These are phyloP conservation scores for Megamerina dolium DNA, from an alignment of 2,888 invertebrate genomes.

Conservation along the genomic window DNA sequence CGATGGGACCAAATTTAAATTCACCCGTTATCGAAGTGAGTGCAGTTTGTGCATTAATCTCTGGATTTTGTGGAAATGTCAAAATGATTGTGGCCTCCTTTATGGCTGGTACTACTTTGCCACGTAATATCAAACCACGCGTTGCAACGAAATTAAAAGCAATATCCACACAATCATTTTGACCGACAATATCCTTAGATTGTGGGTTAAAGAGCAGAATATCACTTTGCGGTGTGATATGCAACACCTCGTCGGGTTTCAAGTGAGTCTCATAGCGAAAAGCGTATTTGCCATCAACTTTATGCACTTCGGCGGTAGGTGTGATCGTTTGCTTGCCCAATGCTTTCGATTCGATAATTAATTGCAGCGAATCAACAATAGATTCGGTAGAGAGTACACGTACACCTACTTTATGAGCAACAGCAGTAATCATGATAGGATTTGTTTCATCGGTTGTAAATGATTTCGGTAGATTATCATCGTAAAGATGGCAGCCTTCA, in stretches of 20 bases:
- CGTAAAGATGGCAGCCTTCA: conserved; percentile 76
- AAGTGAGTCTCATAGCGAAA: conserved; percentile 44
- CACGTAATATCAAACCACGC: conserved; percentile 62
- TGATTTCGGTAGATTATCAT: conserved; percentile 40
- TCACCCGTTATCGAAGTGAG: conserved; percentile 65
- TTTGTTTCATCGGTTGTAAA: conserved; percentile 48
- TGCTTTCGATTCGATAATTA: conserved; percentile 33
- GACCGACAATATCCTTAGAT: conserved; percentile 57
- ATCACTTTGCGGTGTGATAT: conserved; percentile 63
- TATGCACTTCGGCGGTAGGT: conserved; percentile 46
- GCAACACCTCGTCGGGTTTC: conserved; percentile 48
- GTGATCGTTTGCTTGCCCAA: conserved; percentile 33
- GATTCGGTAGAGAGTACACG: conserved; percentile 51
- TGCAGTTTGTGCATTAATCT: conserved; percentile 25
- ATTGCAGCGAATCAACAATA: conserved; percentile 33
- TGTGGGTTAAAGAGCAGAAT: conserved; percentile 65
- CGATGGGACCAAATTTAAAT: conserved; percentile 81
- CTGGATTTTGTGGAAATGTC: conserved; percentile 44
- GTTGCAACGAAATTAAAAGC: conserved; percentile 59
- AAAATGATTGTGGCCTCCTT: conserved; percentile 56
- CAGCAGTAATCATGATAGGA: conserved; percentile 52
- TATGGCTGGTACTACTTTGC: conserved; percentile 60
- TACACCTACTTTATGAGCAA: conserved; percentile 54
- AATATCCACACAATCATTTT: conserved; percentile 62
- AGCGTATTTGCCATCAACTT: conserved; percentile 49